These are phyloP conservation scores for Coptotermes formosanus DNA, from an alignment of 1,140 invertebrate species.

Conservation along the genomic window DNA sequence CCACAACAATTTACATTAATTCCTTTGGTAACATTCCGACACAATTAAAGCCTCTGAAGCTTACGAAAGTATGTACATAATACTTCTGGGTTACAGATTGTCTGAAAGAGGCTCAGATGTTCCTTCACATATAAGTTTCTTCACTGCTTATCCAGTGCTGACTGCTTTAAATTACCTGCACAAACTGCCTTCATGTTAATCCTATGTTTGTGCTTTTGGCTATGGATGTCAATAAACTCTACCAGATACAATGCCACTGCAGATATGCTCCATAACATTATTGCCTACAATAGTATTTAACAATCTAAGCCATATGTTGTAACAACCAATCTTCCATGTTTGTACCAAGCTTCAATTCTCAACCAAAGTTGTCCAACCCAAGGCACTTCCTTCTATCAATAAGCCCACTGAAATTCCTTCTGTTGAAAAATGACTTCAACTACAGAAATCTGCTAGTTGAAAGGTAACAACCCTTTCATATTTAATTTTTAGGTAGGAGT, in stretches of 20 bases:
- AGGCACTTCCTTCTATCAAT: background rate
- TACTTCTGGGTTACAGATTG: background rate
- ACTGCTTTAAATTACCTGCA: background rate
- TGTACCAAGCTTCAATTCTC: background rate
- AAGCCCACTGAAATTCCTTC: background rate
- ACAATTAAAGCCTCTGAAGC: background rate
- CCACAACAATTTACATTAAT: background rate
- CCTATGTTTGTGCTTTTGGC: no score
- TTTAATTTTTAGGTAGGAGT: background rate
- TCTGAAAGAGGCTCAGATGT: background rate
- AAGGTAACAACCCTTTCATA: conserved; percentile 2
- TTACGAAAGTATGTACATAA: conserved; percentile 10
- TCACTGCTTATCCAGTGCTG: background rate
- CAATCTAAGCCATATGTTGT: background rate
- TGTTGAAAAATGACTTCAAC: no score
- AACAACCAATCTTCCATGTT: background rate
- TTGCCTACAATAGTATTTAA: background rate
- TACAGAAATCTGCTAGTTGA: background rate
- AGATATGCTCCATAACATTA: background rate
- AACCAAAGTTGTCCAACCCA: conserved; percentile 5
- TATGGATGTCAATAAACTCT: no score
- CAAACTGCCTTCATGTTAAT: background rate
- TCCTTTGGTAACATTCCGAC: background rate
- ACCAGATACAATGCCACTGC: background rate
- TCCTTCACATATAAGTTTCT: no score